Conservation (phyloP, 2,888 invertebrate species). For the Nemoura dubitans region DNA sequence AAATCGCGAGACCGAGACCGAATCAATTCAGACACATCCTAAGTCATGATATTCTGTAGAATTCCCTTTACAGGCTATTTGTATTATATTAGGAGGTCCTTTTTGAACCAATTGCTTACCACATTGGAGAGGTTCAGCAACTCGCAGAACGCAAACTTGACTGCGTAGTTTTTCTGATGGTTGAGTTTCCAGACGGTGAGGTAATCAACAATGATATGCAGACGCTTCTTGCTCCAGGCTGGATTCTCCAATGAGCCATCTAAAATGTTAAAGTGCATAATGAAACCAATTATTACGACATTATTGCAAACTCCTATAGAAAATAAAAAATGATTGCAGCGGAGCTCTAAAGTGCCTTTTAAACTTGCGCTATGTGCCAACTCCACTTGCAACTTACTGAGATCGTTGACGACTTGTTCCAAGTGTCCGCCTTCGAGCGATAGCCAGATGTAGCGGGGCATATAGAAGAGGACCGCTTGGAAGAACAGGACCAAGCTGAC, state of each 20-base stretch:
- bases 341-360: no score
- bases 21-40: no score
- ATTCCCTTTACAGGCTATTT: no score
- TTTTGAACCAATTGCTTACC: constrained; percentile 62
- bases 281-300: no score
- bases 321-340: no score
- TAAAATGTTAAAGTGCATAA: background rate
- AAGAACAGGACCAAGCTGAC: constrained; percentile 71
- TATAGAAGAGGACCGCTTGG: constrained; percentile 74
- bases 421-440: constrained; percentile 74
- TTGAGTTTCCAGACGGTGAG: constrained; percentile 65
- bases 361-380: no score
- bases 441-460: constrained; percentile 77
- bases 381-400: constrained; percentile 66
- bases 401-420: constrained; percentile 68
- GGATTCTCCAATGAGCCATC: constrained; percentile 54
- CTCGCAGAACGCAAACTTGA: constrained; percentile 76
- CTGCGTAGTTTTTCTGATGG: constrained; percentile 71
- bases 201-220: constrained; percentile 67
- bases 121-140: constrained; percentile 77
- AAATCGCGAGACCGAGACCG: no score
- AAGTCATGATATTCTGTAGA: no score
- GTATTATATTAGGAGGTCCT: no score
- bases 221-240: constrained; percentile 66
- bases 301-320: no score